These are phyloP conservation scores for Anisognathus igniventris DNA, from an alignment of 2,797 vertebrate species.

Conservation along the genomic window DNA sequence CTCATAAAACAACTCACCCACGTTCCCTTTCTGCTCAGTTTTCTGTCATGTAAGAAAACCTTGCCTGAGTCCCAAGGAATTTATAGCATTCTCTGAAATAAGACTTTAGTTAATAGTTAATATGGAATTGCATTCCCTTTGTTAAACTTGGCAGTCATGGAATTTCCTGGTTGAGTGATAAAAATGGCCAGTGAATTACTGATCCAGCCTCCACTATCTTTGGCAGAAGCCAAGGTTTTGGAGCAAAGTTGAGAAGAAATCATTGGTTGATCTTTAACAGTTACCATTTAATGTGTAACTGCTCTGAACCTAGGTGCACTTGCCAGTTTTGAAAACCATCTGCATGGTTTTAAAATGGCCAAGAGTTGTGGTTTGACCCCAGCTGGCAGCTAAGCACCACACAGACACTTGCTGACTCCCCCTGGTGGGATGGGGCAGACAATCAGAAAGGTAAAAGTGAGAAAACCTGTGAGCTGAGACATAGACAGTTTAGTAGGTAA, in stretches of 20 bases:
- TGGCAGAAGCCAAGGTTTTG: neutral
- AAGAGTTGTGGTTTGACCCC: neutral
- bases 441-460: neutral
- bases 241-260: neutral
- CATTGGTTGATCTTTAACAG: neutral
- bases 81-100: neutral
- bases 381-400: neutral
- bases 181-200: neutral
- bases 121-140: neutral
- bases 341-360: neutral
- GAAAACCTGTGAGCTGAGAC: neutral
- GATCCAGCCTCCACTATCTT: neutral
- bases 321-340: neutral
- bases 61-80: neutral
- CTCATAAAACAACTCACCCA: neutral
- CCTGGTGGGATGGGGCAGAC: neutral
- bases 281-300: neutral
- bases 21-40: neutral
- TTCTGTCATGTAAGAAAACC: neutral
- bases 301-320: neutral
- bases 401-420: neutral
- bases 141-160: neutral
- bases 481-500: neutral
- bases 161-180: neutral
- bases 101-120: neutral